Evolutionary conservation across 2,797 vertebrate genomes (phyloP).

Genomic region (Gallinago solitaria): DNA sequence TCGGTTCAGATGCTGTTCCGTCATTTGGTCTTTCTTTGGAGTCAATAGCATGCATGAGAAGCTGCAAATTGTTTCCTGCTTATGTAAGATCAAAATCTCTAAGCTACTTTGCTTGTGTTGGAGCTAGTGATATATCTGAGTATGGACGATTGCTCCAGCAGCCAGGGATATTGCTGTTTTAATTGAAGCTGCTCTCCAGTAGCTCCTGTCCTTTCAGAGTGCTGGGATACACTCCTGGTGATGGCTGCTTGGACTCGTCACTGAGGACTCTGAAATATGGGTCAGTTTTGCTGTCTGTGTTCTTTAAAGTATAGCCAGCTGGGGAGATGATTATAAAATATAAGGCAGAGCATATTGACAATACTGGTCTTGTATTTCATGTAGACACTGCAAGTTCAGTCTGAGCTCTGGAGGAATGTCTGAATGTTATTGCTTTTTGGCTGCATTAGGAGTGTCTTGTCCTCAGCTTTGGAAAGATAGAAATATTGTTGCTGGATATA

Average conservation of each 20-base stretch:
- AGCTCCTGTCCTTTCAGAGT: not conserved
- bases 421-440: constrained; percentile 9
- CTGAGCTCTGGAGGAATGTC: constrained; percentile 23
- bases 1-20: not conserved
- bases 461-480: constrained; percentile 14
- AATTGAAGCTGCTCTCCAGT: not conserved
- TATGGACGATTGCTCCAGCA: not conserved
- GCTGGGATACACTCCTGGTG: not conserved
- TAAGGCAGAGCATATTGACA: not conserved
- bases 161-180: not conserved
- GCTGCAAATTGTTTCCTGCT: not conserved
- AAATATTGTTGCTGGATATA: constrained; percentile 15
- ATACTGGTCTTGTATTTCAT: not conserved
- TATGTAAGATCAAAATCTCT: not conserved
- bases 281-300: not conserved
- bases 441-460: not conserved
- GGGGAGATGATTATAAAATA: not conserved
- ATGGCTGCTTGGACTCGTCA: not conserved
- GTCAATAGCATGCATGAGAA: not conserved
- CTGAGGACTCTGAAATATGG: not conserved
- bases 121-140: not conserved
- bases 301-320: constrained; percentile 9
- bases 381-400: not conserved
- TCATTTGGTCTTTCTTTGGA: not conserved
- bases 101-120: not conserved